phyloP scores from a whole-genome alignment of 2,113 vertebrate genomes.

The Monopterus albus region DNA sequence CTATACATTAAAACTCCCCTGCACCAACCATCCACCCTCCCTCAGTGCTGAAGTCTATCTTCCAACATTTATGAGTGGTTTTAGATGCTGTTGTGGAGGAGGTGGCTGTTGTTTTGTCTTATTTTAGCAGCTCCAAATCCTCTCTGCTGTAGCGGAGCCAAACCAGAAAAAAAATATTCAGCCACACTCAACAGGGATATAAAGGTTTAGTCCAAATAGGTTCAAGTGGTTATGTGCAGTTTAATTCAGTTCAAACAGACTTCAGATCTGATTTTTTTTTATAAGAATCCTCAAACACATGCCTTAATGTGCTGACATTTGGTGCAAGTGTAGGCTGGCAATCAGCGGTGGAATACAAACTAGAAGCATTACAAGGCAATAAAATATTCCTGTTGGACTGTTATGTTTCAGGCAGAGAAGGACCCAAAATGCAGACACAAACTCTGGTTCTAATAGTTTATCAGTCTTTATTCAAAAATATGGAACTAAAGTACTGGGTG shows the following conservation, averaged over 20 bases:
- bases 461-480: too few relatives aligned
- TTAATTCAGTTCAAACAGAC: constrained; percentile 47
- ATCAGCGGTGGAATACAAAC: constrained; percentile 31
- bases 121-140: constrained; percentile 70
- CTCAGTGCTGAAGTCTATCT: constrained; percentile 44
- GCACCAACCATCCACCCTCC: constrained; percentile 13
- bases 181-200: constrained; percentile 29
- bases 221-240: constrained; percentile 48
- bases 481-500: too few relatives aligned
- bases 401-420: too few relatives aligned
- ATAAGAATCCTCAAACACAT: constrained; percentile 57
- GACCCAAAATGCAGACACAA: too few relatives aligned
- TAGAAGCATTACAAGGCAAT: constrained; percentile 41
- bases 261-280: constrained; percentile 62
- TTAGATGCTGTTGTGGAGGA: constrained; percentile 56
- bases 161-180: constrained; percentile 48
- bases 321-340: constrained; percentile 31
- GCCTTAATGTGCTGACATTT: constrained; percentile 47
- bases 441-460: too few relatives aligned
- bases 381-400: constrained; percentile 42
- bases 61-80: constrained; percentile 71
- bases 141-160: constrained; percentile 45
- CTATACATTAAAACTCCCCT: constrained; percentile 26
- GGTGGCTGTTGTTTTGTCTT: constrained; percentile 60
- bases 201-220: constrained; percentile 38